A percentile compares a stretch with the other conserved stretches of the same genome.
Conservation (phyloP, 1,140 invertebrate species). For the Drosophila paulistorum region DNA sequence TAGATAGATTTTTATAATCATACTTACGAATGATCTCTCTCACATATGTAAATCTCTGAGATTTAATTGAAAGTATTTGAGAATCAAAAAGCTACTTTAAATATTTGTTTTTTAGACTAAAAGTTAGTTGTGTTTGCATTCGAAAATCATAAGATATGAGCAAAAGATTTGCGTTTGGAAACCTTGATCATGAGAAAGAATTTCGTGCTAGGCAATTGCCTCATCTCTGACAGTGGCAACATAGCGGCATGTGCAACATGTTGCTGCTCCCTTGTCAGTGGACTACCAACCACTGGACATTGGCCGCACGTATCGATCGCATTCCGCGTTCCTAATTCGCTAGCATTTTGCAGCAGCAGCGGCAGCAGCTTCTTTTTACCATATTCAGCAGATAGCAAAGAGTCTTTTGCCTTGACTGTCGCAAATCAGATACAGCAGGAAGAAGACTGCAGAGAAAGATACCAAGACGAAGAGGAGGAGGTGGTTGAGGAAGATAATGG, state of each 20-base stretch:
- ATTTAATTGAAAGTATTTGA: too few species aligned
- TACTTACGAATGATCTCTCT: neutral
- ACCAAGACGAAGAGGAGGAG: too few species aligned
- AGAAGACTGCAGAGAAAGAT: conserved; percentile 6
- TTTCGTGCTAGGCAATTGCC: neutral
- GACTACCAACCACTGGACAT: conserved; percentile 38
- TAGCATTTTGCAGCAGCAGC: conserved; percentile 61
- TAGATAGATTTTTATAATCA: neutral
- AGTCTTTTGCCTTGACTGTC: conserved; percentile 65
- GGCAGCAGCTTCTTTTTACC: conserved; percentile 67
- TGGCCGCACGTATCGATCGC: conserved; percentile 78
- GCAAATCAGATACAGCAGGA: conserved; percentile 71
- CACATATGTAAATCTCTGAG: neutral
- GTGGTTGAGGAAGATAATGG: conserved; percentile 7
- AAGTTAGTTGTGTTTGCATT: too few species aligned
- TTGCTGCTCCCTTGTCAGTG: conserved; percentile 58
- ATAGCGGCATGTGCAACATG: conserved; percentile 78
- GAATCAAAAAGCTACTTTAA: too few species aligned
- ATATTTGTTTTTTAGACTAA: too few species aligned
- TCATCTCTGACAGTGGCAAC: conserved; percentile 42
- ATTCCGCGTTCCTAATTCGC: conserved; percentile 81
- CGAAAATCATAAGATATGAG: too few species aligned
- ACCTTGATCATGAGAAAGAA: neutral
- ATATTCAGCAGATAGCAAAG: conserved; percentile 60
- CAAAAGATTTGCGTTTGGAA: neutral